These are phyloP conservation scores for Cochlearius cochlearius DNA, from an alignment of 2,113 vertebrate species.

Conservation along the genomic window DNA sequence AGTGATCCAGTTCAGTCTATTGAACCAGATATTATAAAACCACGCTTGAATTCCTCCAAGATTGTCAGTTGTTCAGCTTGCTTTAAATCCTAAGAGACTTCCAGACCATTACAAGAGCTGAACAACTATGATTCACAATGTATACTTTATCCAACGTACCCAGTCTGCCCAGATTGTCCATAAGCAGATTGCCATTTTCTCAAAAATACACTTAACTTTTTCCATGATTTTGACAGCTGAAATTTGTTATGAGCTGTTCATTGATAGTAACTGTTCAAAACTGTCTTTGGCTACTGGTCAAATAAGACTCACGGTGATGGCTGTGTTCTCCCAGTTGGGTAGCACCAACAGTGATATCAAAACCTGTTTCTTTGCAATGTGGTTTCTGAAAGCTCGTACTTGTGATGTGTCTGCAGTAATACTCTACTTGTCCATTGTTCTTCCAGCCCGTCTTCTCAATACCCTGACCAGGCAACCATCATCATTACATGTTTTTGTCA, in stretches of 20 bases:
- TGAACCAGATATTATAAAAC: slow-evolving; percentile 86
- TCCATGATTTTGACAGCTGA: neutral
- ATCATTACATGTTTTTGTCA: neutral
- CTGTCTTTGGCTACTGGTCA: neutral
- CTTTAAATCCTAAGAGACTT: slow-evolving; percentile 78
- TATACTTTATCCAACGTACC: neutral
- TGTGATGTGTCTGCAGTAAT: neutral
- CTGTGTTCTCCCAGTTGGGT: neutral
- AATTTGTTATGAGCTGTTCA: neutral
- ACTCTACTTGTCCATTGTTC: neutral
- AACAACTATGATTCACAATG: slow-evolving; percentile 10
- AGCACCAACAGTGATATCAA: neutral
- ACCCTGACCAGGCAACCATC: neutral
- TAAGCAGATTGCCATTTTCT: neutral
- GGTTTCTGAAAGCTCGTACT: neutral
- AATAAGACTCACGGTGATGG: neutral
- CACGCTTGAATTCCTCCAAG: slow-evolving; percentile 79
- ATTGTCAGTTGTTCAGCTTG: slow-evolving; percentile 85
- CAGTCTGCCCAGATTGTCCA: neutral
- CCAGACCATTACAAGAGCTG: slow-evolving; percentile 20
- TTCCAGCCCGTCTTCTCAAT: neutral
- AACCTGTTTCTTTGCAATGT: neutral
- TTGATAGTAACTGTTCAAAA: neutral
- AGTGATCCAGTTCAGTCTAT: slow-evolving; percentile 83
- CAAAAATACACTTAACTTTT: neutral